Evolutionary conservation across 2,113 vertebrate species (phyloP).

Genomic region (Pantherophis guttatus): DNA sequence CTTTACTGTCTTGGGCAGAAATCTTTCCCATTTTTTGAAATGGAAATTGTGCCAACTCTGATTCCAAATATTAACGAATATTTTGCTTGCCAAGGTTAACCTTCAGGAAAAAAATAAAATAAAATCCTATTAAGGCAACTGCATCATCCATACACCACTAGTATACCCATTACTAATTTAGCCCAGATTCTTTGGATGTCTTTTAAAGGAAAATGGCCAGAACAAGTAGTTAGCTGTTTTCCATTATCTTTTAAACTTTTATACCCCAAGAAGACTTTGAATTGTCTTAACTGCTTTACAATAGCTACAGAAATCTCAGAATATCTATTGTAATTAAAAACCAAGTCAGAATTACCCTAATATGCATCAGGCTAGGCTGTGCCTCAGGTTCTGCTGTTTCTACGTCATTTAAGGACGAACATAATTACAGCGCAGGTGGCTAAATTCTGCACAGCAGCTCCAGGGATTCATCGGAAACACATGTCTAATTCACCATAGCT

Average conservation of each 20-base stretch:
- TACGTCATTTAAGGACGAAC: too few relatives aligned
- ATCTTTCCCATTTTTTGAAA: neutral
- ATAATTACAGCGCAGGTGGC: too few relatives aligned
- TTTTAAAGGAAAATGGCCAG: neutral
- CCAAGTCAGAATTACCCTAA: too few relatives aligned
- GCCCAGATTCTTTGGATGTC: neutral
- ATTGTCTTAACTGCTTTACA: neutral
- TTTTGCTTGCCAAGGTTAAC: neutral
- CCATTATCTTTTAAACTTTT: neutral
- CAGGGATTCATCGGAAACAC: too few relatives aligned
- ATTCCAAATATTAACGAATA: neutral
- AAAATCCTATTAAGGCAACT: neutral
- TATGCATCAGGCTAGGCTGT: neutral
- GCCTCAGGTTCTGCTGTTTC: neutral
- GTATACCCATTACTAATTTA: too few relatives aligned
- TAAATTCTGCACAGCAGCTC: too few relatives aligned
- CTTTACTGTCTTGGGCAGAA: neutral
- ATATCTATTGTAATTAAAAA: neutral
- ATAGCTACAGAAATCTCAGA: neutral
- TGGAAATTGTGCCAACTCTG: neutral
- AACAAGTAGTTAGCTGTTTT: neutral
- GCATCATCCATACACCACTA: neutral
- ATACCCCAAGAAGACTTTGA: neutral
- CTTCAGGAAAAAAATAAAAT: neutral
- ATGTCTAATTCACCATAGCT: too few relatives aligned